Evolutionary conservation across 2,113 vertebrate genomes (phyloP).

Genomic region (Periophthalmus modestus): DNA sequence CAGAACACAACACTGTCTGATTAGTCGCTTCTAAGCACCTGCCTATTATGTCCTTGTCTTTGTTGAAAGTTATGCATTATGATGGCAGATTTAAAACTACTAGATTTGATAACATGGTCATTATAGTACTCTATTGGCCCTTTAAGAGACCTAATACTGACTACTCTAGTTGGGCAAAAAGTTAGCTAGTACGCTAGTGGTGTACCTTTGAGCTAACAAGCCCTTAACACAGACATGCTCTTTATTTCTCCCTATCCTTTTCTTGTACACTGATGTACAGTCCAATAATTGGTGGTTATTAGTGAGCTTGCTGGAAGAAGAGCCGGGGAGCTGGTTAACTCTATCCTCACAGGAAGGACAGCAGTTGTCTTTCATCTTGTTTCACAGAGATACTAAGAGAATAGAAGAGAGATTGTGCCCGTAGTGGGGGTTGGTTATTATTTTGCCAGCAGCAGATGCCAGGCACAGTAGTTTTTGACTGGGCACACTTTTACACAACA

Average conservation of each 20-base stretch:
- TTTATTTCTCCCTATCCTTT: slow-evolving; percentile 26
- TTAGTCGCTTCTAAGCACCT: slow-evolving; percentile 63
- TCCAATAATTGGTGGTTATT: slow-evolving; percentile 73
- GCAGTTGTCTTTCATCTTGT: slow-evolving; percentile 60
- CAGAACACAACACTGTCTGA: slow-evolving; percentile 53
- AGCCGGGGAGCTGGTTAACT: slow-evolving; percentile 55
- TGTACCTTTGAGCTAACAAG: slow-evolving; percentile 48
- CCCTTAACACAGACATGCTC: slow-evolving; percentile 28
- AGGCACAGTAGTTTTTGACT: slow-evolving; percentile 52
- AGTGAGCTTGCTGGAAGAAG: slow-evolving; percentile 60
- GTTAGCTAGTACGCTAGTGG: slow-evolving; percentile 45
- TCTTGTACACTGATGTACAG: slow-evolving; percentile 47
- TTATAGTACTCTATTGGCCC: slow-evolving; percentile 42
- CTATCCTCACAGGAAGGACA: slow-evolving; percentile 50
- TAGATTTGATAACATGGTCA: slow-evolving; percentile 50
- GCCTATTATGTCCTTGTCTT: slow-evolving; percentile 56
- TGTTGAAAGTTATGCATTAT: slow-evolving; percentile 53
- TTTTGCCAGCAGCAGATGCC: slow-evolving; percentile 60
- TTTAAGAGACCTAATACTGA: slow-evolving; percentile 54
- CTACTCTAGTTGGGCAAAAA: slow-evolving; percentile 35
- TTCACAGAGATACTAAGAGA: slow-evolving; percentile 51
- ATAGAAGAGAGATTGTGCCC: slow-evolving; percentile 44
- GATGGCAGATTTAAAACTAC: slow-evolving; percentile 38
- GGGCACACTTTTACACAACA: slow-evolving; percentile 62
- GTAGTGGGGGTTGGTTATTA: slow-evolving; percentile 55